Conservation (phyloP, 2,888 invertebrate genomes). For the Plutella xylostella region DNA sequence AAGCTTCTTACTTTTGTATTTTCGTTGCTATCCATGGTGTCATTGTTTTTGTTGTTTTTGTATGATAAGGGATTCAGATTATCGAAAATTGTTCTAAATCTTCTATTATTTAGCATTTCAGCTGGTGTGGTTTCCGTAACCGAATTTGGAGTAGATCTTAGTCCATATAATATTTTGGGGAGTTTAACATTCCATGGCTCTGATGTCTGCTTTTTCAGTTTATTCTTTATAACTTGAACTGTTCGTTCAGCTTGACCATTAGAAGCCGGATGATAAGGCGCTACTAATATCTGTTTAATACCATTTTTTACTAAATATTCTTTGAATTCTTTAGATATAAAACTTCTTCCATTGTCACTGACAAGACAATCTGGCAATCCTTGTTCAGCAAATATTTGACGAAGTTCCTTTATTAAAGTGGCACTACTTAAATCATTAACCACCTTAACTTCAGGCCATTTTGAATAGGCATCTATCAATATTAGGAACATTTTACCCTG, state of each 20-base stretch:
- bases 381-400: conserved; percentile 11
- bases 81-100: neutral
- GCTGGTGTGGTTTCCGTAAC: conserved; percentile 12
- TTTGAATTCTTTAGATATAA: conserved; percentile 12
- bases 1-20: too few relatives aligned
- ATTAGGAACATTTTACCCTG: neutral
- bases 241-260: conserved; percentile 13
- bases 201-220: conserved; percentile 5
- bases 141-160: conserved; percentile 10
- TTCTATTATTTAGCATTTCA: conserved; percentile 3
- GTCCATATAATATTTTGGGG: conserved; percentile 10
- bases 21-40: too few relatives aligned
- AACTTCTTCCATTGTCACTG: conserved; percentile 14
- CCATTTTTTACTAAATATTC: conserved; percentile 8
- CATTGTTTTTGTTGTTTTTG: too few relatives aligned
- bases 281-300: conserved; percentile 8
- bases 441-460: conserved; percentile 1
- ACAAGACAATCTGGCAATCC: conserved; percentile 11
- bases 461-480: neutral
- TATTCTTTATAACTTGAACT: conserved; percentile 10
- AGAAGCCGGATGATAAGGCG: conserved; percentile 14
- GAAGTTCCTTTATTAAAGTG: conserved; percentile 5
- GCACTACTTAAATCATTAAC: neutral
- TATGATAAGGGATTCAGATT: too few relatives aligned
- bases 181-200: too few relatives aligned